phyloP scores from a whole-genome alignment of 2,888 invertebrate genomes.

The Microctonus brassicae region DNA sequence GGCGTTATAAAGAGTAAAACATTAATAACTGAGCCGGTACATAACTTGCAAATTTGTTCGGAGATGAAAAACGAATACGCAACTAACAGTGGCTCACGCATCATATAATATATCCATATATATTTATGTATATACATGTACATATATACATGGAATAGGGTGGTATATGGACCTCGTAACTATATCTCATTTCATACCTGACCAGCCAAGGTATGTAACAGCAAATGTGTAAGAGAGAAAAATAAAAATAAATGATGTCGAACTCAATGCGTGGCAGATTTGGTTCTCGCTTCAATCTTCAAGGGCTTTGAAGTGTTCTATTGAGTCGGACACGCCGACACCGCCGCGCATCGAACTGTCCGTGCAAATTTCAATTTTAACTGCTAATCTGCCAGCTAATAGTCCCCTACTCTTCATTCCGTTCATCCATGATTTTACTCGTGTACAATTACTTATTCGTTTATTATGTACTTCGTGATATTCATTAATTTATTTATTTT shows the following conservation, averaged over 20 bases:
- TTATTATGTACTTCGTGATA: not conserved
- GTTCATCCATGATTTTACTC: slow-evolving; percentile 39
- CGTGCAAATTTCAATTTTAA: slow-evolving; percentile 70
- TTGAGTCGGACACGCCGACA: slow-evolving; percentile 71
- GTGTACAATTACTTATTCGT: slow-evolving; percentile 17
- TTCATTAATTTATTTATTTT: not conserved
- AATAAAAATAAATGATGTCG: slow-evolving; percentile 39
- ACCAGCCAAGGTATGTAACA: slow-evolving; percentile 38
- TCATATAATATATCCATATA: slow-evolving; percentile 20
- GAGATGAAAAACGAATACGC: slow-evolving; percentile 19
- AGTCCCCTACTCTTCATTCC: slow-evolving; percentile 51
- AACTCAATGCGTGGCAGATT: slow-evolving; percentile 66
- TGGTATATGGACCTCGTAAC: slow-evolving; percentile 58
- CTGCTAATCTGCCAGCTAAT: slow-evolving; percentile 70
- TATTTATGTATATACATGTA: not conserved
- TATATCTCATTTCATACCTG: slow-evolving; percentile 65
- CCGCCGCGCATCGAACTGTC: slow-evolving; percentile 67
- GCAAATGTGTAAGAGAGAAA: slow-evolving; percentile 33
- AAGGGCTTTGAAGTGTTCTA: slow-evolving; percentile 23
- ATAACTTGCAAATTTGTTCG: slow-evolving; percentile 63
- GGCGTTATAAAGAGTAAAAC: slow-evolving; percentile 25
- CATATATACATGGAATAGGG: slow-evolving; percentile 21
- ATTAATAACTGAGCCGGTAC: slow-evolving; percentile 51
- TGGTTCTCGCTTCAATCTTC: slow-evolving; percentile 62
- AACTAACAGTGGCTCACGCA: slow-evolving; percentile 25